Evolutionary conservation across 2,888 invertebrate species (phyloP), one percentile per base, ranked within the genome.

Genomic region (Apamea monoglypha): DNA sequence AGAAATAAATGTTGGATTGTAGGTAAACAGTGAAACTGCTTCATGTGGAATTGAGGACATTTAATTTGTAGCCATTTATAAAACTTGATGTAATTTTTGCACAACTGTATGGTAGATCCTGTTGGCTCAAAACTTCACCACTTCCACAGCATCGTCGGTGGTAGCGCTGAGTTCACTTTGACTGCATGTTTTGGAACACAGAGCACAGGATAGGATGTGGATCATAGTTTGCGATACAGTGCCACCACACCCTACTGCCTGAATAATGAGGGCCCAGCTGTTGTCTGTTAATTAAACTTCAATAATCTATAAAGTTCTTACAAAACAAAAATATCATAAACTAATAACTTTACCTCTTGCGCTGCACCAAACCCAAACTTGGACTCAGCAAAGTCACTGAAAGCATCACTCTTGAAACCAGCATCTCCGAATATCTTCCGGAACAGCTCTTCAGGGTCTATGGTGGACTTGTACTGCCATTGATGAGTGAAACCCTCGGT

Each of bases 381-480:
- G 7, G 98, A 98, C 89, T 99, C 99, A 12, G 98, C 98, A 97
- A 98, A 99, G 92, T 99, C 99, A 84, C 98, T 98, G 92, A 98
- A 98, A 50, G 97, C 96, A 53, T 95, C 95, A 87, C 97, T 97
- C 76, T 98, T 97, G 91, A 98, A 98, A 56, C 98, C 98, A 50
- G 98, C 98, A 89, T 98, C 98, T n/a, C 98, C 98, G 94, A 99
- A 99, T 91, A 99, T 99, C 95, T 98, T 99, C 76, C 99, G 97
- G 96, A 99, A 99, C 63, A 99, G 95, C 94, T 99, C 99, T 92
- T 99, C 99, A 0, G 99, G 99, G 95, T 99, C 99, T 88, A 99
- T 98, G 16, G 98, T 98, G 0, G 99, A 98, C 86, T 98, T 98
- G 93, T 98, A 99, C 90, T 98, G 98, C 98, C 99, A 99, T 88